Evolutionary conservation across 2,888 invertebrate species (phyloP).

Genomic region (Brenthis ino): DNA sequence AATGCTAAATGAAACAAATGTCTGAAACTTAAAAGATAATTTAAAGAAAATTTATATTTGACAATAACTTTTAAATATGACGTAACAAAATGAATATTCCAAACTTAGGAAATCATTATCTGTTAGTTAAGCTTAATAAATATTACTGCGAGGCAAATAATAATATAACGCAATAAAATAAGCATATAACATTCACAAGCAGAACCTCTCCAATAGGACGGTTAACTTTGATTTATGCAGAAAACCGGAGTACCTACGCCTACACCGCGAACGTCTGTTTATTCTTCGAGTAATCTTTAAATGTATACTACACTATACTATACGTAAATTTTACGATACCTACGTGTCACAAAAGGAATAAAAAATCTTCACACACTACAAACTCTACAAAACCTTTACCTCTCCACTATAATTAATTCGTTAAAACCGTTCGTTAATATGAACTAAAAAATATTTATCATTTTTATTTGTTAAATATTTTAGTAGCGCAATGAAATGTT

Average conservation of each 20-base stretch:
- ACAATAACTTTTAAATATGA: no score
- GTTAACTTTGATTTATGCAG: slow-evolving; percentile 68
- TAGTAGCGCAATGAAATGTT: no score
- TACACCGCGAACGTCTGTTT: slow-evolving; percentile 47
- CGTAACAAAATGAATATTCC: no score
- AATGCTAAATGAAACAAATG: no score
- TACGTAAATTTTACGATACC: no score
- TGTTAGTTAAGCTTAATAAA: neutral
- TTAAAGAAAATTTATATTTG: no score
- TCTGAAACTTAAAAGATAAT: no score
- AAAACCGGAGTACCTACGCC: slow-evolving; percentile 54
- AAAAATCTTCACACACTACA: neutral
- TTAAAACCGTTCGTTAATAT: no score
- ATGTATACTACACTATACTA: slow-evolving; percentile 11
- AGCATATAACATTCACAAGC: slow-evolving; percentile 21
- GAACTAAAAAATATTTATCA: no score
- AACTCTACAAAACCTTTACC: no score
- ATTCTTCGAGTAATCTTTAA: slow-evolving; percentile 25
- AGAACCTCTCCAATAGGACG: slow-evolving; percentile 34
- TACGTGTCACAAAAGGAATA: neutral
- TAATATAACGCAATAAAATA: slow-evolving; percentile 2
- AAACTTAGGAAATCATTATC: neutral
- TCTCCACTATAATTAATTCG: no score
- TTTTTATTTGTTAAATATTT: no score
- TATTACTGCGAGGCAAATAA: neutral